These are phyloP conservation scores for Scrobipalpa costella DNA, from an alignment of 2,888 invertebrate species.

Conservation along the genomic window DNA sequence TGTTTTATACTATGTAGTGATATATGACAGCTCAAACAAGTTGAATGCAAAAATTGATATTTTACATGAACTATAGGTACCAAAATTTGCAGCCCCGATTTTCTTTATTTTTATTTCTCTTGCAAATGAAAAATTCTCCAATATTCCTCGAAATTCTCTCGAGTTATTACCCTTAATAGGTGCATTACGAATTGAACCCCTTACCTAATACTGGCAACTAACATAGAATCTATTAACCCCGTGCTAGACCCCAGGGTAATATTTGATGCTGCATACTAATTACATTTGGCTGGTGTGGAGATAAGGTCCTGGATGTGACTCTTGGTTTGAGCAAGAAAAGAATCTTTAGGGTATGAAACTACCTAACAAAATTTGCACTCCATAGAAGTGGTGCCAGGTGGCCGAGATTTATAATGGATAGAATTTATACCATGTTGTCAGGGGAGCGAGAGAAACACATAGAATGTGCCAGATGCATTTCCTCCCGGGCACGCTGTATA, in stretches of 20 bases:
- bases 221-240: slow-evolving; percentile 41
- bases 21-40: too few species aligned
- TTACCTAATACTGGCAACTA: slow-evolving; percentile 5
- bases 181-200: not conserved
- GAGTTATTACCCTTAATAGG: not conserved
- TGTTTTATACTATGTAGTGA: too few species aligned
- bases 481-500: too few species aligned
- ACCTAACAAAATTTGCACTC: not conserved
- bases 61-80: too few species aligned
- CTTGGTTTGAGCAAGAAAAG: not conserved
- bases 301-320: slow-evolving; percentile 30
- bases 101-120: too few species aligned
- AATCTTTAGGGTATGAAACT: not conserved
- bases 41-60: too few species aligned
- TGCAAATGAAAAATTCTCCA: not conserved
- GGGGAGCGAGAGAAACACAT: too few species aligned
- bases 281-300: slow-evolving; percentile 29
- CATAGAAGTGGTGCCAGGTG: too few species aligned
- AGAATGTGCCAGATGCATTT: too few species aligned
- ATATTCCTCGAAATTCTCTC: not conserved
- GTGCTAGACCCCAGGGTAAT: slow-evolving; percentile 36
- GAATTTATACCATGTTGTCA: too few species aligned
- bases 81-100: too few species aligned
- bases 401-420: too few species aligned
- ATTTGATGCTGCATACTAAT: slow-evolving; percentile 44